Evolutionary conservation across 2,888 invertebrate species (phyloP), one percentile per base, ranked within the genome.

Genomic region (Lissonota sp.): DNA sequence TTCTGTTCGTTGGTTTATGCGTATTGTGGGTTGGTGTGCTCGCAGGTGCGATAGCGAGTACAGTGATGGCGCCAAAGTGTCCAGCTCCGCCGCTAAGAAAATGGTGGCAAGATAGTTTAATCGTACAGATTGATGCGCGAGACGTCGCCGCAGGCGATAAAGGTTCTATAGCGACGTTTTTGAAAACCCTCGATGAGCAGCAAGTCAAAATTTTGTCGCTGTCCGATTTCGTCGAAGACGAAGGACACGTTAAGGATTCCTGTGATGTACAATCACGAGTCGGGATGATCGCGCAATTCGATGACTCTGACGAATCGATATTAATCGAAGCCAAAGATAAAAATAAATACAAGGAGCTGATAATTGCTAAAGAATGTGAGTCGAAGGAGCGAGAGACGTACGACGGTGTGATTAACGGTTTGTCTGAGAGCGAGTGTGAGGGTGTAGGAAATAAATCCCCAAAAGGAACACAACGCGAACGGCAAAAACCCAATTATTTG

Each of bases 1-100:
- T 96, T 86, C 95, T 99, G 88, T 99, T 99, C 92, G 94, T 97
- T 63, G 91, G 96, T 6, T 99, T 99, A 93, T 99, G 99, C 99
- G 91, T 97, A 26, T 93, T 98, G 67, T 99, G 99, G 99, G 93
- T 97, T 83, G 96, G 95, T 73, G 99, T 99, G 99, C 94, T 99
- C 86, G 96, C 95, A 46, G 98, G 98, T 0, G 99, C 99, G n/a
- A 95, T 99, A 85, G 94, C 96, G 77, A 98, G 99, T 88, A 98
- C 99, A 84, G 94, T 98, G 6, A 94, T 95, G 62, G 98, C 99
- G 0, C 98, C 98, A 5, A 97, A 97, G 92, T 99, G 99, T 91
- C 94, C 95, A 0, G 95, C 96, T 5, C 96, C 97, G 0, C 93
- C 95, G 71, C 96, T 97, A 0, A 94, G 95, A 87, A 95, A 96